Evolutionary conservation across 1,140 invertebrate genomes (phyloP).

Genomic region (Dryas iulia): DNA sequence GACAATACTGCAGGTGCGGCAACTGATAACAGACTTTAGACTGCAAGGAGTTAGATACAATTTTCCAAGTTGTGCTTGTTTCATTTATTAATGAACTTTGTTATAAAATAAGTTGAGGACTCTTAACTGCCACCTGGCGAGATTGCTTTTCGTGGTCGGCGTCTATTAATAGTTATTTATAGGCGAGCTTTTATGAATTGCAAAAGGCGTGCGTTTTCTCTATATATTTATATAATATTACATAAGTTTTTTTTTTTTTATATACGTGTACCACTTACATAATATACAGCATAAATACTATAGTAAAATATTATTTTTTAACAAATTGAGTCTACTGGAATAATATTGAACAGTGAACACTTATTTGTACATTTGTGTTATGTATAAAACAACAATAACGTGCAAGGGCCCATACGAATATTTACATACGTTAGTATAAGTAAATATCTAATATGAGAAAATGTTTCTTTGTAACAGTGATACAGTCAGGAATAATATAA

Average conservation of each 20-base stretch:
- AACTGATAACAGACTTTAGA: slow-evolving; percentile 39
- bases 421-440: neutral
- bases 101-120: slow-evolving; percentile 69
- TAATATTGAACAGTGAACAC: neutral
- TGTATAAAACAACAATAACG: neutral
- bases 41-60: slow-evolving; percentile 34
- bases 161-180: slow-evolving; percentile 48
- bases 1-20: slow-evolving; percentile 5
- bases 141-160: slow-evolving; percentile 70
- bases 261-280: neutral
- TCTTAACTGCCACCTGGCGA: slow-evolving; percentile 65
- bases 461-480: neutral
- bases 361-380: too few relatives aligned
- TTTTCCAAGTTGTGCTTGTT: slow-evolving; percentile 30
- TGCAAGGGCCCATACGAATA: too few relatives aligned
- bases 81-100: slow-evolving; percentile 62
- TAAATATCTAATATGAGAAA: neutral
- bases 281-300: too few relatives aligned
- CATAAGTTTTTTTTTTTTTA: neutral
- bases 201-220: slow-evolving; percentile 7
- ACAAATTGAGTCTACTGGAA: too few relatives aligned
- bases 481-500: slow-evolving; percentile 27
- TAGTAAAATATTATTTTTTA: too few relatives aligned
- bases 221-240: neutral
- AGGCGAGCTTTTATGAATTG: slow-evolving; percentile 41